Percentiles rank a stretch among this genome's conserved stretches.
Conservation (phyloP, 2,113 vertebrate genomes). For the Mohoua ochrocephala region DNA sequence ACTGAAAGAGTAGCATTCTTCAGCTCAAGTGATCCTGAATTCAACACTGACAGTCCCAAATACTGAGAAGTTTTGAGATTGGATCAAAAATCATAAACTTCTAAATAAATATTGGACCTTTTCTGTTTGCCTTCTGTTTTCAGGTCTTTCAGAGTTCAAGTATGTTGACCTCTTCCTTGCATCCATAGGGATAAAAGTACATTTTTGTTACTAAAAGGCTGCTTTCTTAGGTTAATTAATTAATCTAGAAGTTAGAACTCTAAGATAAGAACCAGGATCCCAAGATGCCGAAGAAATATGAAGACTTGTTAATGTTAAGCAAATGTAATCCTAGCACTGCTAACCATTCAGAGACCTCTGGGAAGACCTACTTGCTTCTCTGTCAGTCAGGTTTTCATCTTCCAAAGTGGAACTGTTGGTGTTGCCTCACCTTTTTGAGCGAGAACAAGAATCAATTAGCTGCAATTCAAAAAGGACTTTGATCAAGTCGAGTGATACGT, state of each 20-base stretch:
- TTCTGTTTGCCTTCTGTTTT: not conserved
- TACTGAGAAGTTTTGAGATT: not conserved
- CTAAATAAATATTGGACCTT: not conserved
- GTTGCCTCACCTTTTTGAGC: not conserved
- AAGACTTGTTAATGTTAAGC: not conserved
- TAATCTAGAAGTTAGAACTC: not conserved
- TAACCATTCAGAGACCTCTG: not conserved
- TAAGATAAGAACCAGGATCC: not conserved
- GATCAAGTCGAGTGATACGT: not conserved
- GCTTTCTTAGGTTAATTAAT: not conserved
- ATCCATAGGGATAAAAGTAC: not conserved
- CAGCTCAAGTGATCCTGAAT: not conserved
- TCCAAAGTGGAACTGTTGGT: not conserved
- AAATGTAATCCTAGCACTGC: not conserved
- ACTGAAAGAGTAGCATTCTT: not conserved
- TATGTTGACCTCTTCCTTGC: not conserved
- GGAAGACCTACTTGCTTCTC: not conserved
- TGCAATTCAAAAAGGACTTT: constrained; percentile 6
- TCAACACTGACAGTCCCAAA: not conserved
- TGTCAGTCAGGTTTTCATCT: not conserved
- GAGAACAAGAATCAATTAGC: not conserved
- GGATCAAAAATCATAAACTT: not conserved
- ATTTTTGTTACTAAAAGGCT: not conserved
- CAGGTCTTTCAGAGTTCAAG: not conserved
- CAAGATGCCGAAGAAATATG: not conserved